These are phyloP conservation scores for Benitochromis conjunctus DNA, from an alignment of 2,113 vertebrate genomes.

Conservation along the genomic window DNA sequence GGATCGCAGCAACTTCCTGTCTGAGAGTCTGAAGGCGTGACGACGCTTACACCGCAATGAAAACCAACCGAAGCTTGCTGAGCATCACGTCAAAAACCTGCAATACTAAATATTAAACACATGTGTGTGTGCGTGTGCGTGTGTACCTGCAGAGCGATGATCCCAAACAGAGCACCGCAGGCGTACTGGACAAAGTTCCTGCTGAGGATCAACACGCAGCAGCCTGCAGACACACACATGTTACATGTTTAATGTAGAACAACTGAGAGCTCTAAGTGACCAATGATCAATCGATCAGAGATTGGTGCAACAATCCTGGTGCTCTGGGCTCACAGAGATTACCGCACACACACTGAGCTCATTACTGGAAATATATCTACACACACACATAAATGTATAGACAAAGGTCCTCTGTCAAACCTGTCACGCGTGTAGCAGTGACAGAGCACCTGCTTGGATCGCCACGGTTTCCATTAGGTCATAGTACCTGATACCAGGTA, in stretches of 20 bases:
- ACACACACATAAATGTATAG: neutral
- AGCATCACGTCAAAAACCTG: neutral
- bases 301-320: neutral
- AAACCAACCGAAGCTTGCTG: neutral
- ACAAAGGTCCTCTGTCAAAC: neutral
- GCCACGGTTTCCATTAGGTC: neutral
- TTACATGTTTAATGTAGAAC: neutral
- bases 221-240: constrained; percentile 69
- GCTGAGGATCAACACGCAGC: constrained; percentile 87
- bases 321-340: neutral
- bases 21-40: neutral
- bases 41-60: neutral
- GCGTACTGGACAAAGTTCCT: constrained; percentile 89
- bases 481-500: neutral
- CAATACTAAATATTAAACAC: neutral
- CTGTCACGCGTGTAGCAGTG: neutral
- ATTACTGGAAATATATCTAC: neutral
- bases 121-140: neutral
- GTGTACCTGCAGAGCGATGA: constrained; percentile 56
- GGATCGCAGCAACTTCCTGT: neutral
- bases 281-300: neutral
- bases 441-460: neutral
- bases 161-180: constrained; percentile 78
- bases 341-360: no score
- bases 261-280: neutral